Percentiles rank a stretch among this genome's conserved stretches.
phyloP scores from a whole-genome alignment of 64 coral and sea anemone genomes.

The Acropora yongei region DNA sequence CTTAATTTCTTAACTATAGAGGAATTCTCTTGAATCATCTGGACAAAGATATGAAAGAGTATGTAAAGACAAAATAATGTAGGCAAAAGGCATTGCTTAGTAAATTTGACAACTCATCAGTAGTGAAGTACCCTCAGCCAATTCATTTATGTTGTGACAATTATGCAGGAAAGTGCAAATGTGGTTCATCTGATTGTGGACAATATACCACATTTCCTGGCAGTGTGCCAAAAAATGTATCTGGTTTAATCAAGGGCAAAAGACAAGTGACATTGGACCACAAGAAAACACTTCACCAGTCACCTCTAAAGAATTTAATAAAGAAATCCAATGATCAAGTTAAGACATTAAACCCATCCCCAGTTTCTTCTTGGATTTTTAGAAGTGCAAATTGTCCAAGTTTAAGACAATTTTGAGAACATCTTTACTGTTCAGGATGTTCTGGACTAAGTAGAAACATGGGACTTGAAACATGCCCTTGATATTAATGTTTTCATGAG shows the following conservation, averaged over 20 bases:
- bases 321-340: background rate
- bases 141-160: background rate
- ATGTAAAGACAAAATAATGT: background rate
- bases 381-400: slow-evolving; percentile 4
- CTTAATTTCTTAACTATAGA: background rate
- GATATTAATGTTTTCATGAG: too few relatives aligned
- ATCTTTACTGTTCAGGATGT: slow-evolving; percentile 9
- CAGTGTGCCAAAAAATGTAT: background rate
- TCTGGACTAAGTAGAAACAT: background rate
- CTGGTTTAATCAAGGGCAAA: background rate
- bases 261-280: background rate
- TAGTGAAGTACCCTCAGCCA: background rate
- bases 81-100: background rate
- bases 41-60: background rate
- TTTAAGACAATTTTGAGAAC: background rate
- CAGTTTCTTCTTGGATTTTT: background rate
- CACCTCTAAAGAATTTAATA: background rate
- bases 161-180: background rate
- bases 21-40: background rate
- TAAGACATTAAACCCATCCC: background rate
- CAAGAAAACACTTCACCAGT: background rate
- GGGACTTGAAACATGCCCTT: too few relatives aligned
- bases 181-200: background rate
- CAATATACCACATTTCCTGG: background rate
- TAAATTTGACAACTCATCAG: background rate